These are phyloP conservation scores for Trachemys scripta DNA, from an alignment of 2,113 vertebrate species.

Conservation along the genomic window DNA sequence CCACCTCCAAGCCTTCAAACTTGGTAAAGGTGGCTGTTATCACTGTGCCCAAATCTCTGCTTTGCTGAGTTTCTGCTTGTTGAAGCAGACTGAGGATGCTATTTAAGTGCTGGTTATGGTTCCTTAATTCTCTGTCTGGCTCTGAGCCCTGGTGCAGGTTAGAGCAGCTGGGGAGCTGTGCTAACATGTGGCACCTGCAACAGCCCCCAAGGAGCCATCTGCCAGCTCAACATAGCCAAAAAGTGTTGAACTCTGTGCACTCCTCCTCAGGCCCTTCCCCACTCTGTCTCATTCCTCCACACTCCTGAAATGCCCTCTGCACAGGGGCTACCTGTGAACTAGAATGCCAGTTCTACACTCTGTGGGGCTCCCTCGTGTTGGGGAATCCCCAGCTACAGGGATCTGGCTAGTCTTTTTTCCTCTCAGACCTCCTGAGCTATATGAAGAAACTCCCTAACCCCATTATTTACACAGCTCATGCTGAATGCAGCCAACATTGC, in stretches of 20 bases:
- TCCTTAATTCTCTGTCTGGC: slow-evolving; percentile 18
- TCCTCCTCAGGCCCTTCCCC: background rate
- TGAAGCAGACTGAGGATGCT: background rate
- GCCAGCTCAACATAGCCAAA: fast-evolving
- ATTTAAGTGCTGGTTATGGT: background rate
- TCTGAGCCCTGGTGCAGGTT: background rate
- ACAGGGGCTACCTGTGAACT: background rate
- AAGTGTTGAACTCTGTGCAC: background rate
- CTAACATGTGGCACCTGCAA: background rate
- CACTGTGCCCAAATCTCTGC: background rate
- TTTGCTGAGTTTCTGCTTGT: slow-evolving; percentile 45
- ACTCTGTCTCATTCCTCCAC: background rate
- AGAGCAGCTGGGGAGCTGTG: background rate
- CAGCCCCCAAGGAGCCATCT: background rate
- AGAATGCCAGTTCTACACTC: fast-evolving
- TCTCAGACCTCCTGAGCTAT: background rate
- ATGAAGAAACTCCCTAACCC: slow-evolving; percentile 11
- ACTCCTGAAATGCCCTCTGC: background rate
- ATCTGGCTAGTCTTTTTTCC: slow-evolving; percentile 28
- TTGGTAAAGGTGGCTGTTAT: background rate
- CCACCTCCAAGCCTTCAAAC: fast-evolving
- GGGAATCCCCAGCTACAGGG: slow-evolving; percentile 17
- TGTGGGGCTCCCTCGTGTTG: background rate
- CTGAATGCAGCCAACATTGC: slow-evolving; percentile 50
- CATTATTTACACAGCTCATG: slow-evolving; percentile 28